Evolutionary conservation across 2,888 invertebrate genomes (phyloP).

Genomic region (Criorhina ranunculi): DNA sequence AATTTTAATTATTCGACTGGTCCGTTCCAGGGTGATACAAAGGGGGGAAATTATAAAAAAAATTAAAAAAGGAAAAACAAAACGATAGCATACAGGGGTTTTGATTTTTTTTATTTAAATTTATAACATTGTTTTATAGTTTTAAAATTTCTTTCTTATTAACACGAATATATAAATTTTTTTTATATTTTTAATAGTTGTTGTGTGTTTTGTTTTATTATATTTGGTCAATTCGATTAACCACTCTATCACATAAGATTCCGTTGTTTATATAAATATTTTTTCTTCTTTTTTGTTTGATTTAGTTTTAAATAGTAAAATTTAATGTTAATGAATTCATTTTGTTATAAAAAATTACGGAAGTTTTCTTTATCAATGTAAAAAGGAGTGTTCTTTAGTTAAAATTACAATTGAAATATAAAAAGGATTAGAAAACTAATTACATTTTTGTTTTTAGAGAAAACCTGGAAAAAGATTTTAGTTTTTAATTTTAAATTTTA

Average conservation of each 20-base stretch:
- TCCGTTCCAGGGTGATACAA: conserved; percentile 69
- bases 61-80: not conserved
- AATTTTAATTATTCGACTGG: conserved; percentile 61
- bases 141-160: conserved; percentile 54
- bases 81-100: conserved; percentile 1
- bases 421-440: conserved; percentile 70
- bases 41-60: not conserved
- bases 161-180: conserved; percentile 77
- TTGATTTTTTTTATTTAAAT: conserved; percentile 33
- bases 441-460: conserved; percentile 37
- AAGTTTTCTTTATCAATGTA: conserved; percentile 45
- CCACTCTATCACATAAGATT: conserved; percentile 79
- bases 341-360: conserved; percentile 53
- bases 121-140: conserved; percentile 50
- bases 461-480: conserved; percentile 67
- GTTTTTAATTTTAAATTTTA: conserved; percentile 31
- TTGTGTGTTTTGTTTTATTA: conserved; percentile 62
- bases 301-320: conserved; percentile 25
- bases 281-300: conserved; percentile 54
- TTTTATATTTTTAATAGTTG: conserved; percentile 51
- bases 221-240: conserved; percentile 77
- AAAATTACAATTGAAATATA: conserved; percentile 70
- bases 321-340: conserved; percentile 29
- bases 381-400: conserved; percentile 71
- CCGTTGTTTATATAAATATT: conserved; percentile 71